These are phyloP conservation scores for Mus spicilegus DNA, from an alignment of 2,113 vertebrate species.

Conservation along the genomic window DNA sequence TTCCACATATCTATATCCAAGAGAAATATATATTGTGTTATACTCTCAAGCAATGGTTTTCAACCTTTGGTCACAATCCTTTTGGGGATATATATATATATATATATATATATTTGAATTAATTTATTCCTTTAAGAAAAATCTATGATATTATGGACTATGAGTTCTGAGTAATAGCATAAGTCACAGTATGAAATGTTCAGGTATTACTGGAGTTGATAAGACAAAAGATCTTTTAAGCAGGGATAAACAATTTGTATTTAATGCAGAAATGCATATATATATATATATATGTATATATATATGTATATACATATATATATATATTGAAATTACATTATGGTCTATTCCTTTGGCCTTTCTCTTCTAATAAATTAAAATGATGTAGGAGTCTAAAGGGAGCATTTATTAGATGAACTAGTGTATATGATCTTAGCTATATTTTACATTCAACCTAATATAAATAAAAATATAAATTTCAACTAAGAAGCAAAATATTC, in stretches of 20 bases:
- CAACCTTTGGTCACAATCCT: too few relatives aligned
- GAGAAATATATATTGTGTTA: not conserved
- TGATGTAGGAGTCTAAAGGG: not conserved
- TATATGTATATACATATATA: not conserved
- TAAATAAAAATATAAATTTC: not conserved
- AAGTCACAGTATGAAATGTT: not conserved
- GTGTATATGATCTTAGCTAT: not conserved
- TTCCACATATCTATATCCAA: not conserved
- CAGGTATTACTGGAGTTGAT: not conserved
- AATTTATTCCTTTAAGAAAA: not conserved
- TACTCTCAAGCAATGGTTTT: too few relatives aligned
- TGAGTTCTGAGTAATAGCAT: not conserved
- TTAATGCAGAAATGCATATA: not conserved
- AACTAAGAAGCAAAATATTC: constrained; percentile 3
- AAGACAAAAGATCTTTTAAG: not conserved
- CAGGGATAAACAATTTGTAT: not conserved
- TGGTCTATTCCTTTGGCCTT: not conserved
- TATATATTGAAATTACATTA: not conserved
- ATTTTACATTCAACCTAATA: not conserved
- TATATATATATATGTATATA: not conserved
- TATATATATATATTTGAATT: not conserved
- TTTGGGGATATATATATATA: not conserved
- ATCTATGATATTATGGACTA: not conserved
- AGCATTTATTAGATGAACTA: not conserved
- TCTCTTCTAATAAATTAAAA: not conserved